Percentiles rank a stretch among this genome's conserved stretches.
Evolutionary conservation across 2,113 vertebrate genomes (phyloP).

Genomic region (Notothenia coriiceps): DNA sequence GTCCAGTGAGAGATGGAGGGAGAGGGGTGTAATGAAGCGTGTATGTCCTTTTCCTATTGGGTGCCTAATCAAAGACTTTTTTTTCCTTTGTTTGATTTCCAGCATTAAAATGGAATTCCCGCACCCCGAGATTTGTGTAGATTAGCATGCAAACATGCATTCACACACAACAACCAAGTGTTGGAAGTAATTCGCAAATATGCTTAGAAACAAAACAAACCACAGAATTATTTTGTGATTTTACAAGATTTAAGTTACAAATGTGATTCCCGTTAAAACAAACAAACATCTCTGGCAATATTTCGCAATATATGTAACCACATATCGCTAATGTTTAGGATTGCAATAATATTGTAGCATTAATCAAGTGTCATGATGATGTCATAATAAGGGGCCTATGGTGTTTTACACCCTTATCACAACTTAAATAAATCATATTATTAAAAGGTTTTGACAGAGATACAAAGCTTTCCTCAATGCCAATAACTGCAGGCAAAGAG

Average conservation of each 20-base stretch:
- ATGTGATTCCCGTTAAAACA: no score
- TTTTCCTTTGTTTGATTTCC: constrained; percentile 1
- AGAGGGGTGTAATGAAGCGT: not conserved
- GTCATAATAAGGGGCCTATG: no score
- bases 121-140: not conserved
- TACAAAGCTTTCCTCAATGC: not conserved
- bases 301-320: no score
- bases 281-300: no score
- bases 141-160: not conserved
- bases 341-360: no score
- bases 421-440: not conserved
- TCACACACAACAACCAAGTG: not conserved
- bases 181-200: not conserved
- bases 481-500: not conserved
- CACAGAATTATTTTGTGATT: no score
- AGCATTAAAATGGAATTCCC: not conserved
- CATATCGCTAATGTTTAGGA: no score
- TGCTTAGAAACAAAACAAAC: not conserved
- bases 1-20: constrained; percentile 30
- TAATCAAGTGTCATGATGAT: no score
- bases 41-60: constrained; percentile 16
- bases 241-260: not conserved
- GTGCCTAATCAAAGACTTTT: constrained; percentile 9
- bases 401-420: not conserved
- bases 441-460: not conserved